These are phyloP conservation scores for Sebastes steindachneri DNA, from an alignment of 2,797 vertebrate genomes.

Conservation along the genomic window DNA sequence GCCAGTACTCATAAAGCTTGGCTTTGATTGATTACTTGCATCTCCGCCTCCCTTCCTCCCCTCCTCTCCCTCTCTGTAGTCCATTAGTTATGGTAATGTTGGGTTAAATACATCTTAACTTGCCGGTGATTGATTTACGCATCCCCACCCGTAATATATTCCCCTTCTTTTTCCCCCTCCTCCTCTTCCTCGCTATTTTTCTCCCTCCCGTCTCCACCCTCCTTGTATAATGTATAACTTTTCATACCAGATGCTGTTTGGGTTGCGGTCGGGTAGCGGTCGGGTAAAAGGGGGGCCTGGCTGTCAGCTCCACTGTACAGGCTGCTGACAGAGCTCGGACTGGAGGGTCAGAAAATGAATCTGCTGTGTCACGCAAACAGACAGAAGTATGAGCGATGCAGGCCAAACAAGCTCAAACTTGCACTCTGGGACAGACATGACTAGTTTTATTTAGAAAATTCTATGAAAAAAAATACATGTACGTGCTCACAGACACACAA, in stretches of 20 bases:
- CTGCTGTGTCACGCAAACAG: conserved; percentile 39
- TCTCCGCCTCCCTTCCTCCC: not conserved
- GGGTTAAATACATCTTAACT: conserved; percentile 67
- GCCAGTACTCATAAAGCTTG: conserved; percentile 21
- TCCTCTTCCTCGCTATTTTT: not conserved
- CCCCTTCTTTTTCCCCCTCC: not conserved
- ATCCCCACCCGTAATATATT: conserved; percentile 29
- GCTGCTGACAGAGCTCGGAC: conserved; percentile 44
- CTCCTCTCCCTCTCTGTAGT: conserved; percentile 30
- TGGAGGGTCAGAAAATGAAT: conserved; percentile 57
- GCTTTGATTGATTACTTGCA: conserved; percentile 53
- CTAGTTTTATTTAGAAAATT: not conserved
- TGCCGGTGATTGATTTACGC: conserved; percentile 52
- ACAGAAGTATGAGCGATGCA: conserved; percentile 24
- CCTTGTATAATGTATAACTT: conserved; percentile 15
- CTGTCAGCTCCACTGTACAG: conserved; percentile 36
- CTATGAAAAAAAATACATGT: not conserved
- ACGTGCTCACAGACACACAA: not conserved
- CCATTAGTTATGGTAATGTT: conserved; percentile 69
- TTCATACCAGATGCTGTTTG: conserved; percentile 14
- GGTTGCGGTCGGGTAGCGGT: not conserved
- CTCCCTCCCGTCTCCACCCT: not conserved
- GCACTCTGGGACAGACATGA: not conserved
- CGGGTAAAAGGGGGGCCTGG: conserved; percentile 17
- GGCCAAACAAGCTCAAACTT: conserved; percentile 10